Conservation (phyloP, 2,888 invertebrate genomes). For the Orthonychiurus folsomi region DNA sequence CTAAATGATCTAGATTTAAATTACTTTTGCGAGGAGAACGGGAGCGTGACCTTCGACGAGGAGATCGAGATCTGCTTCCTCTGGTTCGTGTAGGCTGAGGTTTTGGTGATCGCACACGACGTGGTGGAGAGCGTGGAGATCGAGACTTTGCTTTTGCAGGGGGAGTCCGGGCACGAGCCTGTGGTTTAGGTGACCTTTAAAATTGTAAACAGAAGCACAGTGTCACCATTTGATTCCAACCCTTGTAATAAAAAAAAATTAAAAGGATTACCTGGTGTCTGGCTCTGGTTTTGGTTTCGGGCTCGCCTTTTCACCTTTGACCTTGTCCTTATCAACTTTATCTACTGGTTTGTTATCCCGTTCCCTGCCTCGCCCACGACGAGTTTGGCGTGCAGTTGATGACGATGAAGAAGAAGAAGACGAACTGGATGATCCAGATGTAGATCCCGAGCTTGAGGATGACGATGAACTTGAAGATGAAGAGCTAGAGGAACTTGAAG, state of each 20-base stretch:
- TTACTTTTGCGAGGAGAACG: constrained; percentile 31
- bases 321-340: constrained; percentile 21
- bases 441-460: constrained; percentile 34
- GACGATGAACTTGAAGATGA: constrained; percentile 35
- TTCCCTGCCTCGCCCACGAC: constrained; percentile 27
- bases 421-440: constrained; percentile 27
- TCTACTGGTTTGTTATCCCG: constrained; percentile 24
- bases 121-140: constrained; percentile 20
- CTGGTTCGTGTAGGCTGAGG: constrained; percentile 20
- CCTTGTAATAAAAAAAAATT: neutral
- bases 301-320: constrained; percentile 20
- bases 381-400: constrained; percentile 37
- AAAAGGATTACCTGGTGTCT: neutral
- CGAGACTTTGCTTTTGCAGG: constrained; percentile 6
- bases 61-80: constrained; percentile 48
- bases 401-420: constrained; percentile 35
- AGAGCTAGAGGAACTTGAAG: constrained; percentile 31
- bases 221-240: neutral
- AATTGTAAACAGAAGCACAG: neutral
- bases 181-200: constrained; percentile 20
- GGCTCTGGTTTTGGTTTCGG: constrained; percentile 24
- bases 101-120: constrained; percentile 25
- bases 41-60: constrained; percentile 46
- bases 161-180: constrained; percentile 12
- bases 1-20: no score